Percentiles rank a stretch among this genome's conserved stretches.
Evolutionary conservation across 1,140 invertebrate genomes (phyloP).

Genomic region (Drosophila tristis): DNA sequence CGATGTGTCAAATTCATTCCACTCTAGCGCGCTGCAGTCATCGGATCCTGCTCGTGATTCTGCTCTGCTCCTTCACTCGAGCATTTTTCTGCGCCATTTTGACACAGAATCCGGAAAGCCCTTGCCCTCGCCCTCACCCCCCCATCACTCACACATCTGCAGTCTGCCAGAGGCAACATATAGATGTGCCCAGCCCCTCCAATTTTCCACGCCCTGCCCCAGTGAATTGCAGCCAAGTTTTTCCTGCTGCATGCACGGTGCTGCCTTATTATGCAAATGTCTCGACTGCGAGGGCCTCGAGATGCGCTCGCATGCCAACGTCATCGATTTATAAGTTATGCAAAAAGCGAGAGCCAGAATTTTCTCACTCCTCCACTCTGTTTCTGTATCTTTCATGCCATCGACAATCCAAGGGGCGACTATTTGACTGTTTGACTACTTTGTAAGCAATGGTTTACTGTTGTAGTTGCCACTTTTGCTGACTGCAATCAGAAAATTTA

Average conservation of each 20-base stretch:
- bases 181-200: conserved; percentile 7
- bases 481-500: conserved; percentile 65
- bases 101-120: conserved; percentile 65
- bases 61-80: conserved; percentile 44
- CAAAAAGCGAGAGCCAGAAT: conserved; percentile 52
- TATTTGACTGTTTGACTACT: conserved; percentile 64
- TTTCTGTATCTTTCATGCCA: conserved; percentile 17
- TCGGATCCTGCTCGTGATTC: too few relatives aligned
- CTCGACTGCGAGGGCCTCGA: conserved; percentile 25
- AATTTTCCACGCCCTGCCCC: background rate
- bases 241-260: conserved; percentile 40
- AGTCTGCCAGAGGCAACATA: background rate
- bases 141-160: conserved; percentile 34
- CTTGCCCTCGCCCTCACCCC: conserved; percentile 15
- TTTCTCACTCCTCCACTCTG: background rate
- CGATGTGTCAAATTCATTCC: conserved; percentile 57
- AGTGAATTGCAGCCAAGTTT: conserved; percentile 59
- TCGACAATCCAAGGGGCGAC: conserved; percentile 24
- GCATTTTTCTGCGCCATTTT: conserved; percentile 73
- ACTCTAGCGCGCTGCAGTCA: conserved; percentile 57
- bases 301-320: conserved; percentile 68
- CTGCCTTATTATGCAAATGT: conserved; percentile 77
- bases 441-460: conserved; percentile 72
- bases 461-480: conserved; percentile 61
- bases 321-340: conserved; percentile 82